phyloP scores from a whole-genome alignment of 2,888 invertebrate genomes.

The Microchrysa polita region DNA sequence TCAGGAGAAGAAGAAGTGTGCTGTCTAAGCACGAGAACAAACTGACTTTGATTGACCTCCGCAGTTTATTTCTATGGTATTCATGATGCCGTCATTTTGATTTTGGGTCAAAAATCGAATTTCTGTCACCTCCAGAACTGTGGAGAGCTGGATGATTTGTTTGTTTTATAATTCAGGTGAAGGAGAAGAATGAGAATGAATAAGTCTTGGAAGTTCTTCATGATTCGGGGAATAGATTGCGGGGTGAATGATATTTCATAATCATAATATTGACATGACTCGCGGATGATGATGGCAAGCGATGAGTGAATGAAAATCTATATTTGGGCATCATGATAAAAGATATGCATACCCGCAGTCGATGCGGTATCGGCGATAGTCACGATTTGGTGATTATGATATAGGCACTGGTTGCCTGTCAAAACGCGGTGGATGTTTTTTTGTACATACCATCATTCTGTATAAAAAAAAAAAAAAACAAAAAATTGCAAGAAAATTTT shows the following conservation, averaged over 20 bases:
- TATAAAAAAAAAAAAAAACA: neutral
- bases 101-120: slow-evolving; percentile 36
- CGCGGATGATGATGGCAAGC: slow-evolving; percentile 38
- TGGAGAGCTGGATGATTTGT: too few species aligned
- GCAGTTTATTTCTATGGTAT: neutral
- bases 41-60: neutral
- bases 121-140: slow-evolving; percentile 24
- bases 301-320: slow-evolving; percentile 34
- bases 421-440: neutral
- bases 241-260: slow-evolving; percentile 31
- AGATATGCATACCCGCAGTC: slow-evolving; percentile 31
- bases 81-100: slow-evolving; percentile 1
- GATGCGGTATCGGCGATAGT: slow-evolving; percentile 27
- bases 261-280: slow-evolving; percentile 44
- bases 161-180: neutral
- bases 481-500: neutral
- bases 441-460: too few species aligned
- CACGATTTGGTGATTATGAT: slow-evolving; percentile 33
- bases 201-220: neutral
- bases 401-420: neutral
- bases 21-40: slow-evolving; percentile 26
- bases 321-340: neutral
- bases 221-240: neutral
- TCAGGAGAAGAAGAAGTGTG: slow-evolving; percentile 40
- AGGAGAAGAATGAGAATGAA: too few species aligned